Conservation (phyloP, 2,797 vertebrate species). For the Eupleurogrammus muticus region DNA sequence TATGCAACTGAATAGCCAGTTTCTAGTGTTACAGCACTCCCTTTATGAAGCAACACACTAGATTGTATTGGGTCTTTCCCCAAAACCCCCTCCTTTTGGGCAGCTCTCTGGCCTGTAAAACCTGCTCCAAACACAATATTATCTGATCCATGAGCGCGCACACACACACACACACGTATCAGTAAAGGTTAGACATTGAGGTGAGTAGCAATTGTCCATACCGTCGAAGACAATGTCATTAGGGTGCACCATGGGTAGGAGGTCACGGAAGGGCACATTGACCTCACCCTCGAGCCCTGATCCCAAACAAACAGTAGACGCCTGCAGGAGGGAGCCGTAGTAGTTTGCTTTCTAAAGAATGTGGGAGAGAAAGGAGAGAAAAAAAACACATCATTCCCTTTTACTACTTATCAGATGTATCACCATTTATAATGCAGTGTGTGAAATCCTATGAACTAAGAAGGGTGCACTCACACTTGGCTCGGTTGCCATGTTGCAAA, state of each 20-base stretch:
- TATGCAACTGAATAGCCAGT: conserved; percentile 1
- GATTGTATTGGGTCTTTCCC: not conserved
- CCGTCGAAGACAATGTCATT: conserved; percentile 94
- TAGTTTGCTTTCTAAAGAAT: conserved; percentile 91
- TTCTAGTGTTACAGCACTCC: not conserved
- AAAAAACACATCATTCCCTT: not conserved
- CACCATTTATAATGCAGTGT: not conserved
- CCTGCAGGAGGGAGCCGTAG: conserved; percentile 93
- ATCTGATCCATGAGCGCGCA: not conserved
- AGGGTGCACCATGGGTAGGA: conserved; percentile 95
- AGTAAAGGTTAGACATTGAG: conserved; percentile 9
- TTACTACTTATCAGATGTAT: not conserved
- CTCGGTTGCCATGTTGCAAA: not conserved
- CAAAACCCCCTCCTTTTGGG: conserved; percentile 1
- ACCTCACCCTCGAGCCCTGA: conserved; percentile 86
- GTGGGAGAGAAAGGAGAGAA: not conserved
- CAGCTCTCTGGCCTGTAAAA: not conserved
- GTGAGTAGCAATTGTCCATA: conserved; percentile 64
- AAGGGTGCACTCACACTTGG: too few species aligned
- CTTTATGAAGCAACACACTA: conserved; percentile 2
- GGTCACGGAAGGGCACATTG: conserved; percentile 89
- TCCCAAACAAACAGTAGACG: conserved; percentile 92
- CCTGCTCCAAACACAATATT: conserved; percentile 3
- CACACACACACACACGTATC: not conserved
- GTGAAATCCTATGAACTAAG: conserved; percentile 8